Conservation (phyloP, 2,113 vertebrate genomes). For the Vimba vimba region DNA sequence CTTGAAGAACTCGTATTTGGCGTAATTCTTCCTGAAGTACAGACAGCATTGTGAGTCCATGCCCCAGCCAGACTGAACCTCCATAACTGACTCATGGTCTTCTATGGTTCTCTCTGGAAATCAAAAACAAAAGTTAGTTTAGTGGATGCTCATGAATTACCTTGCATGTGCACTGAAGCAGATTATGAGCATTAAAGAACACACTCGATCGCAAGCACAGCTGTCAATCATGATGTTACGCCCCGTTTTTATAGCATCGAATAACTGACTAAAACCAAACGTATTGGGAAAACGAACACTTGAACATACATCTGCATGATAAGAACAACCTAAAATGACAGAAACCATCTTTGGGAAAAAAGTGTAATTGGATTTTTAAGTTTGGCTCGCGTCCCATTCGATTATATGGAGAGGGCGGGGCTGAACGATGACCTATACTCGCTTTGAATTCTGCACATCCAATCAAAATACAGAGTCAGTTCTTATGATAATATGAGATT, state of each 20-base stretch:
- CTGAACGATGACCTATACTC: no score
- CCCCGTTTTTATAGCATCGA: no score
- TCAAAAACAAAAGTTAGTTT: constrained; percentile 41
- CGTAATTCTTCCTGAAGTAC: constrained; percentile 97
- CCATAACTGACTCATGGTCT: constrained; percentile 92
- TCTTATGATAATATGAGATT: not conserved
- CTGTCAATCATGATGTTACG: no score
- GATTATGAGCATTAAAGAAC: not conserved
- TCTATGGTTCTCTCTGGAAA: constrained; percentile 91
- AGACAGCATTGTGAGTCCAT: constrained; percentile 89
- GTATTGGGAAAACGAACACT: no score
- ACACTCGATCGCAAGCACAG: no score
- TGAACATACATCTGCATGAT: no score
- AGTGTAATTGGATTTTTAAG: no score
- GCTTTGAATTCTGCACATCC: not conserved
- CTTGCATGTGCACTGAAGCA: not conserved
- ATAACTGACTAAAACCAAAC: no score
- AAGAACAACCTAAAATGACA: no score
- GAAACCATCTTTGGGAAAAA: no score
- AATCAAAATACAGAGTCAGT: not conserved
- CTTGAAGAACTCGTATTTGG: constrained; percentile 99
- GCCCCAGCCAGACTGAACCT: constrained; percentile 89
- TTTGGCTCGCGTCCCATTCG: no score
- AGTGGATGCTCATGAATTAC: not conserved
- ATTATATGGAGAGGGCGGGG: no score